These are phyloP conservation scores for Nothura maculosa DNA, from an alignment of 2,797 vertebrate genomes.

Conservation along the genomic window DNA sequence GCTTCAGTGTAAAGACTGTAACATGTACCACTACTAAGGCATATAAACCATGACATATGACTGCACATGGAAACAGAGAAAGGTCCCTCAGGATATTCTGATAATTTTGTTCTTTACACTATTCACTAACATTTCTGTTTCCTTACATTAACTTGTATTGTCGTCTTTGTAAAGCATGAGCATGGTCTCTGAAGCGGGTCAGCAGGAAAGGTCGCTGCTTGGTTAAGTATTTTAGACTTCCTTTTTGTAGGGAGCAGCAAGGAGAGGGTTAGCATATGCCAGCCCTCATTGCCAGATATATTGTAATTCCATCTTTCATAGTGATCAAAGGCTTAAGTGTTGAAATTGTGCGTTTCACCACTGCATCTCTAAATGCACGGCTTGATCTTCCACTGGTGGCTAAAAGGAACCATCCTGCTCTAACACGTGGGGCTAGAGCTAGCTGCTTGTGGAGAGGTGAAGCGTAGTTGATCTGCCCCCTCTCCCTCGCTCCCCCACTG, in stretches of 20 bases:
- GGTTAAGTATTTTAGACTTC: constrained; percentile 36
- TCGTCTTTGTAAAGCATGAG: neutral
- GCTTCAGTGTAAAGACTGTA: neutral
- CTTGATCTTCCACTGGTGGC: neutral
- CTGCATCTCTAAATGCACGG: neutral
- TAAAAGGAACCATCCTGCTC: neutral
- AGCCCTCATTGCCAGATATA: neutral
- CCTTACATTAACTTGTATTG: neutral
- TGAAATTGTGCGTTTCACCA: neutral
- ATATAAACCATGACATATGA: neutral
- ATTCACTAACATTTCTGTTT: neutral
- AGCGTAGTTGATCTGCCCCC: neutral
- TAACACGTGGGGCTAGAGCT: neutral
- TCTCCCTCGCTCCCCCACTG: neutral
- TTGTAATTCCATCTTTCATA: neutral
- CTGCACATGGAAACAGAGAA: neutral
- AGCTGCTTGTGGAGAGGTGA: neutral
- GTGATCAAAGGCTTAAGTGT: neutral
- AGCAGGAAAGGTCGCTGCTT: constrained; percentile 22
- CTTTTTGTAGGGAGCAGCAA: neutral
- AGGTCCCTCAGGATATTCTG: neutral
- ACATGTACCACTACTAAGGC: neutral
- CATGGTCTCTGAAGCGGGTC: neutral
- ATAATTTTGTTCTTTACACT: neutral
- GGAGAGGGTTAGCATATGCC: neutral